These are phyloP conservation scores for Pseudorhiza aurosa DNA, from an alignment of 30 jellyfish, hydroid and myxozoan genomes.

Conservation along the genomic window DNA sequence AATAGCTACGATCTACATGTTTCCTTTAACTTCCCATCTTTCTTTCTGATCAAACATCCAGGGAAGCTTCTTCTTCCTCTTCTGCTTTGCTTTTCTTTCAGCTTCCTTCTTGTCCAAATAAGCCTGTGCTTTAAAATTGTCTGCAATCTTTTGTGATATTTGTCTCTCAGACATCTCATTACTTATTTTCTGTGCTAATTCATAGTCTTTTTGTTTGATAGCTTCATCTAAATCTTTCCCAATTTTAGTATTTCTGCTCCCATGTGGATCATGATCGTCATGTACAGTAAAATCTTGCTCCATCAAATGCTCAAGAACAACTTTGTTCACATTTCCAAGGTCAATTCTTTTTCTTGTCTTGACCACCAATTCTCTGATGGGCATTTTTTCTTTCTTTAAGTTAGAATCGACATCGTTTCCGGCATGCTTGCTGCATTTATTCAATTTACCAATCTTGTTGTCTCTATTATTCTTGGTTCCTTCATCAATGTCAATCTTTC, in stretches of 20 bases:
- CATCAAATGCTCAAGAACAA: slow-evolving; percentile 10
- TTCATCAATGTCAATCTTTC: slow-evolving; percentile 3
- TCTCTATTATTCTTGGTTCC: too few relatives aligned
- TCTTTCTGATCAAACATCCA: slow-evolving; percentile 90
- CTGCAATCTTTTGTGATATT: slow-evolving; percentile 36
- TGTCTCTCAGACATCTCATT: slow-evolving; percentile 71
- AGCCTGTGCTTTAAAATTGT: slow-evolving; percentile 49
- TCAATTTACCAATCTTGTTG: too few relatives aligned
- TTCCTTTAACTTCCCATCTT: slow-evolving; percentile 92
- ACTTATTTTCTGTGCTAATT: slow-evolving; percentile 69
- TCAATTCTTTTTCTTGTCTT: background rate
- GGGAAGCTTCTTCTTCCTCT: slow-evolving; percentile 59
- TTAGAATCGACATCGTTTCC: too few relatives aligned
- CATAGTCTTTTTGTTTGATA: slow-evolving; percentile 53
- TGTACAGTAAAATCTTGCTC: slow-evolving; percentile 16
- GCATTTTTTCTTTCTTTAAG: background rate
- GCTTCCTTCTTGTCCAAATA: slow-evolving; percentile 29
- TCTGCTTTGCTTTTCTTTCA: slow-evolving; percentile 22
- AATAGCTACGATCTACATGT: slow-evolving; percentile 62
- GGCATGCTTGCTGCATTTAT: too few relatives aligned
- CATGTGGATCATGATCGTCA: slow-evolving; percentile 72
- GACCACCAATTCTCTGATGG: background rate
- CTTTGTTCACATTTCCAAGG: background rate
- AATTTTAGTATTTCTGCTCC: slow-evolving; percentile 57
- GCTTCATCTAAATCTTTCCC: slow-evolving; percentile 88